Percentiles rank a stretch among this genome's conserved stretches.
Conservation (phyloP, 2,113 vertebrate species). For the Lophura nycthemera region DNA sequence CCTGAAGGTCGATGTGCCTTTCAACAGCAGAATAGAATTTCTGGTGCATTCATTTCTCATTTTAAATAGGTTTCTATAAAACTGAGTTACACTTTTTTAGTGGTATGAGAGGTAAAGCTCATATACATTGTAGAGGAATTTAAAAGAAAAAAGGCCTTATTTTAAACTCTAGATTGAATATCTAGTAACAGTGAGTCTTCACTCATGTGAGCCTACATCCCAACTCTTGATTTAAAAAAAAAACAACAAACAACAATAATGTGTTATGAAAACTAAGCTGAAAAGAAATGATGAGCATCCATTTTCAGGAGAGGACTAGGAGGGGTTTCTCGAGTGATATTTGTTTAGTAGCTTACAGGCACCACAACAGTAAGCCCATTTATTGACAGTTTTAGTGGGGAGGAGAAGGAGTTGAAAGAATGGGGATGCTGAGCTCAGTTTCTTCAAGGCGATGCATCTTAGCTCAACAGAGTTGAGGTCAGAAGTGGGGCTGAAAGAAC, state of each 20-base stretch:
- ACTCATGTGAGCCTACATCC: neutral
- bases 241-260: no score
- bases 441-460: neutral
- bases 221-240: neutral
- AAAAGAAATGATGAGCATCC: neutral
- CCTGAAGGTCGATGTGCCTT: conserved; percentile 50
- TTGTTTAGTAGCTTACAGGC: neutral
- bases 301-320: neutral
- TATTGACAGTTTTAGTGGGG: neutral
- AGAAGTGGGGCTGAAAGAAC: neutral
- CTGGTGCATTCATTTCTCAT: conserved; percentile 45
- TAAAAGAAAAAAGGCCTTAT: neutral
- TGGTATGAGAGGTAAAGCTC: neutral
- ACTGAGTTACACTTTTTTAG: neutral
- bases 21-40: conserved; percentile 63
- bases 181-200: neutral
- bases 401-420: neutral
- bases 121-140: neutral
- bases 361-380: neutral
- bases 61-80: conserved; percentile 35
- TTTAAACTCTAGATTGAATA: neutral
- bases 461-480: neutral
- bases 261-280: neutral
- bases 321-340: neutral
- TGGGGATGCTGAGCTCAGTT: neutral